phyloP scores from a whole-genome alignment of 1,140 invertebrate species.

The Aporrectodea caliginosa region DNA sequence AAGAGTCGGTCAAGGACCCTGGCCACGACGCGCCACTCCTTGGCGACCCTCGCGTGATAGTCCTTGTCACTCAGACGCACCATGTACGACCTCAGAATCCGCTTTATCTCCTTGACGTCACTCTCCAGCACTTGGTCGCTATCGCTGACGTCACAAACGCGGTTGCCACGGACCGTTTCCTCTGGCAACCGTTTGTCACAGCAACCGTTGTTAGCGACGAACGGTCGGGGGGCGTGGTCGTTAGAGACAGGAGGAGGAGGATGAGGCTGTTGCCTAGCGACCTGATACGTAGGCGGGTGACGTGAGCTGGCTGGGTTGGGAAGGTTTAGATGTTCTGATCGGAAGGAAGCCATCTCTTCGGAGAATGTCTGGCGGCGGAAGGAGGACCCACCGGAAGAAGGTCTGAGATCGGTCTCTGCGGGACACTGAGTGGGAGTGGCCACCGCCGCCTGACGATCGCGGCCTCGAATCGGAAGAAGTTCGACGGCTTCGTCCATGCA shows the following conservation, averaged over 20 bases:
- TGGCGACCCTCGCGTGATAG: slow-evolving; percentile 39
- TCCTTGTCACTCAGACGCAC: slow-evolving; percentile 43
- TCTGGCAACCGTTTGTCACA: slow-evolving; percentile 34
- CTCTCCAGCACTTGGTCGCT: slow-evolving; percentile 41
- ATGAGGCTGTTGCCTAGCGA: too few relatives aligned
- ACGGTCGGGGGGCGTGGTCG: not conserved
- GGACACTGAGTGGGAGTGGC: too few relatives aligned
- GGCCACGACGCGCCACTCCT: slow-evolving; percentile 52
- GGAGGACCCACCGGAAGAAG: too few relatives aligned
- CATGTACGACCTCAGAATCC: slow-evolving; percentile 38
- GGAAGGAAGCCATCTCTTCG: too few relatives aligned
- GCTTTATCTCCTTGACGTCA: slow-evolving; percentile 47
- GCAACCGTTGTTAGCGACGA: slow-evolving; percentile 4
- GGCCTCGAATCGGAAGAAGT: not conserved
- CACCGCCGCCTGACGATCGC: too few relatives aligned
- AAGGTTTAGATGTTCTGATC: too few relatives aligned
- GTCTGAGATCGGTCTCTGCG: too few relatives aligned
- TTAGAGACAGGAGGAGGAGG: too few relatives aligned
- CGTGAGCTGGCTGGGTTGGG: too few relatives aligned
- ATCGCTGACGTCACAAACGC: not conserved
- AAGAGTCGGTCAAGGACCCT: slow-evolving; percentile 52
- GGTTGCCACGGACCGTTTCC: slow-evolving; percentile 33
- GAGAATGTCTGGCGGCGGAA: slow-evolving; percentile 10
- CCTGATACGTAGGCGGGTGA: too few relatives aligned
- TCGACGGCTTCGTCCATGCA: slow-evolving; percentile 45